These are phyloP conservation scores for Darevskia mixta DNA, from an alignment of 2,797 vertebrate genomes.

Conservation along the genomic window DNA sequence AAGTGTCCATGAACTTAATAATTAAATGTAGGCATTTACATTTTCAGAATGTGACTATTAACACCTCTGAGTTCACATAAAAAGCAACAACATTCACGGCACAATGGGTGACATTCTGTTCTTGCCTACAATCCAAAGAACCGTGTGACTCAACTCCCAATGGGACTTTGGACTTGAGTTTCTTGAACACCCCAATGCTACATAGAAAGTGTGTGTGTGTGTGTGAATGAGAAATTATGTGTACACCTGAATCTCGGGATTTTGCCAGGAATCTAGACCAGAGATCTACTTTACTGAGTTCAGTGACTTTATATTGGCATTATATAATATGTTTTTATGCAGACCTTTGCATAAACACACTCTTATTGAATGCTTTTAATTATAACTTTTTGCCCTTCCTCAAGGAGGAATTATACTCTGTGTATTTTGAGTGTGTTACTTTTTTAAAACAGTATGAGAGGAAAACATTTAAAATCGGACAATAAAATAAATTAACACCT, in stretches of 20 bases:
- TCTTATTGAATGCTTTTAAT: neutral
- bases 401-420: neutral
- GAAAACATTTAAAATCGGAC: neutral
- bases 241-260: neutral
- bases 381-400: neutral
- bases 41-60: slow-evolving; percentile 38
- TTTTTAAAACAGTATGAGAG: too few species aligned
- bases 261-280: neutral
- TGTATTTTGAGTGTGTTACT: neutral
- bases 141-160: neutral
- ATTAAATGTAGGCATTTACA: neutral
- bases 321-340: neutral
- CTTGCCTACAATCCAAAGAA: slow-evolving; percentile 3
- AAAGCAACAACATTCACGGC: neutral
- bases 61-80: neutral
- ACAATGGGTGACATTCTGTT: slow-evolving; percentile 15
- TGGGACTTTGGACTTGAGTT: neutral
- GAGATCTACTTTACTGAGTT: neutral
- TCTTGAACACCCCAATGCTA: neutral
- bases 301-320: neutral
- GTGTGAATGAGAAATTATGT: neutral
- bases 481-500: neutral
- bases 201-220: neutral
- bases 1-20: neutral
- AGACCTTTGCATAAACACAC: neutral